phyloP scores from a whole-genome alignment of 2,797 vertebrate genomes.

The Odontamblyopus lacepedii region DNA sequence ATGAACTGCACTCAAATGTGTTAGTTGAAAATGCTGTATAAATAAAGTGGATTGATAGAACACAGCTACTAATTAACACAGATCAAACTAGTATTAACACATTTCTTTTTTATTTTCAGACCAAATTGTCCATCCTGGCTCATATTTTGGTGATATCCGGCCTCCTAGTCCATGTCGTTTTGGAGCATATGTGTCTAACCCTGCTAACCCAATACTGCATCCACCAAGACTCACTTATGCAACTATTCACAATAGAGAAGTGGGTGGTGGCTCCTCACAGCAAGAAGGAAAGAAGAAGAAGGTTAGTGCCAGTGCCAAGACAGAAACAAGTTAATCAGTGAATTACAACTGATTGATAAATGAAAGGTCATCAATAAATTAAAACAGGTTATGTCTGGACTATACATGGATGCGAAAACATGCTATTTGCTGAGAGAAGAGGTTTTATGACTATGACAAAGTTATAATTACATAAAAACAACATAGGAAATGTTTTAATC shows the following conservation, averaged over 20 bases:
- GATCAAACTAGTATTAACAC: neutral
- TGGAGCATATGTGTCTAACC: conserved; percentile 54
- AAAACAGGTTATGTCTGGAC: neutral
- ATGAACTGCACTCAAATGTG: neutral
- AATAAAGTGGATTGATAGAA: neutral
- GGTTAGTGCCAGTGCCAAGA: conserved; percentile 43
- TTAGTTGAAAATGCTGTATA: neutral
- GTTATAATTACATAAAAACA: neutral
- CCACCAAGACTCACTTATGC: conserved; percentile 63
- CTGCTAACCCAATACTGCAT: conserved; percentile 65
- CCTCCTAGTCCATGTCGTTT: conserved; percentile 56
- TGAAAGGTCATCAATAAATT: neutral
- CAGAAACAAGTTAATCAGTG: neutral
- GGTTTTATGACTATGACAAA: neutral
- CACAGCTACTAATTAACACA: neutral
- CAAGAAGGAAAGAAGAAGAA: conserved; percentile 49
- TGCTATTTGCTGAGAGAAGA: neutral
- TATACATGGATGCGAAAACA: neutral
- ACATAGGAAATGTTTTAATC: too few species aligned
- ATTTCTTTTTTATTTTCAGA: conserved; percentile 37
- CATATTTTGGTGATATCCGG: conserved; percentile 48
- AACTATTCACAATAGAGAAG: conserved; percentile 46
- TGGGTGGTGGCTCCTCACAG: conserved; percentile 19
- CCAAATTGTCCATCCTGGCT: conserved; percentile 31
- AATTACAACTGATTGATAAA: neutral